Evolutionary conservation across 2,888 invertebrate genomes (phyloP).

Genomic region (Acronicta aceris): DNA sequence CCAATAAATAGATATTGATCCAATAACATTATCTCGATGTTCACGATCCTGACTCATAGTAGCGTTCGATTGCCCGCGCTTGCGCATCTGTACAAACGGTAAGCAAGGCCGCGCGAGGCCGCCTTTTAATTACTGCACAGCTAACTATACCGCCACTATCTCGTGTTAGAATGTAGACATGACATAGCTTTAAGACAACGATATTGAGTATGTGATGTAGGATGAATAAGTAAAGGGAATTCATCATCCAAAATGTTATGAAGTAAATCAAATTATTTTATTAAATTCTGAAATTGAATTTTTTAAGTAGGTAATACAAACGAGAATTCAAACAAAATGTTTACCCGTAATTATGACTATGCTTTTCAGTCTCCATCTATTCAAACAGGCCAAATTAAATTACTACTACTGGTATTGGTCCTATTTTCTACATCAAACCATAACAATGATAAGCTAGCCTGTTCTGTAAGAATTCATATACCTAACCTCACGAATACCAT

Average conservation of each 20-base stretch:
- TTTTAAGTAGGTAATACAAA: no score
- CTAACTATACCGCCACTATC: slow-evolving; percentile 46
- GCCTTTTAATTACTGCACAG: slow-evolving; percentile 68
- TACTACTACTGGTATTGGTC: not conserved
- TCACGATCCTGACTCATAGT: slow-evolving; percentile 60
- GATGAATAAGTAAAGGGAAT: not conserved
- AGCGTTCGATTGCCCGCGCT: slow-evolving; percentile 54
- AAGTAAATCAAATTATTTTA: no score
- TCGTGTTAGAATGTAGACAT: slow-evolving; percentile 34
- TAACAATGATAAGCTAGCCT: not conserved
- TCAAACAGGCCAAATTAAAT: no score
- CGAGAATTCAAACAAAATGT: no score
- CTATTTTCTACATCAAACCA: not conserved
- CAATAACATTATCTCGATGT: slow-evolving; percentile 45
- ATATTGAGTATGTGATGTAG: not conserved
- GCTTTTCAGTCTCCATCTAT: no score
- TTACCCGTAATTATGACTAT: no score
- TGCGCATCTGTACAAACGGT: slow-evolving; percentile 78
- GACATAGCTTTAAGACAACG: slow-evolving; percentile 21
- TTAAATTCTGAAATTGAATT: no score
- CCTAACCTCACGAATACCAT: not conserved
- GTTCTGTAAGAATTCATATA: no score
- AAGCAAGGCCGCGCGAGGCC: slow-evolving; percentile 78
- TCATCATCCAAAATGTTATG: not conserved
- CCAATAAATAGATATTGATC: slow-evolving; percentile 44